Evolutionary conservation across 2,797 vertebrate genomes (phyloP), one percentile per base, ranked within the genome.

Genomic region (Amblyopsis hoosieri): DNA sequence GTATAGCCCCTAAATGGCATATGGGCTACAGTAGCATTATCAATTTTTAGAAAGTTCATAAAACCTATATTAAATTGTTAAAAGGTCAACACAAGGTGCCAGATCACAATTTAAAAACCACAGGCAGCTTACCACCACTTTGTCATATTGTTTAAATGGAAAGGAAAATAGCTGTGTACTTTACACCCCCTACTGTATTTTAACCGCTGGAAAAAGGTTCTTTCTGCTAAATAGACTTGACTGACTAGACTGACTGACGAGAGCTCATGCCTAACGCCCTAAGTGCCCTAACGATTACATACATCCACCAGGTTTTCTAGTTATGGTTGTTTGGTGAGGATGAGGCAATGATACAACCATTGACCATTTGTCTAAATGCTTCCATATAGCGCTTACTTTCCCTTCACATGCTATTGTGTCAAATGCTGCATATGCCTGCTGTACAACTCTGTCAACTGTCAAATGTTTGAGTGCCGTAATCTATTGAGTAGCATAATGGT

Each of bases 321-420:
- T 76, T 54, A 45, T 66, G 68, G 64, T 59, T 63, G 67, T 74
- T 63, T 42, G 13, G 54, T 55, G 60, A 66, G 58, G 66, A 79
- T 81, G 83, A 86, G 74, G 77, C 74, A 78, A 84, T 78, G 64
- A 59, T 72, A 59, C 29, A 13, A 67, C 51, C 65, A 42, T 46
- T 59, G 64, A 75, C 69, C 64, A 37, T 23, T 60, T 64, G 64
- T 65, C 60, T 78, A 72, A 85, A 80, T 64, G 62, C 57, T 76
- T 79, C 72, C 74, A 77, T 71, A 33, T 33, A 14, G 29, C 74
- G 71, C 49, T 50, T 69, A 67, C 75, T 78, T 54, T 60, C 56
- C 60, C 49, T 57, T 81, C 54, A 65, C 69, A 72, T 55, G 67
- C 61, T 60, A 76, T 67, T 72, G 70, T 82, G 83, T 83, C 82